These are phyloP conservation scores for Cirrhinus mrigala DNA, from an alignment of 2,797 vertebrate species.

Conservation along the genomic window DNA sequence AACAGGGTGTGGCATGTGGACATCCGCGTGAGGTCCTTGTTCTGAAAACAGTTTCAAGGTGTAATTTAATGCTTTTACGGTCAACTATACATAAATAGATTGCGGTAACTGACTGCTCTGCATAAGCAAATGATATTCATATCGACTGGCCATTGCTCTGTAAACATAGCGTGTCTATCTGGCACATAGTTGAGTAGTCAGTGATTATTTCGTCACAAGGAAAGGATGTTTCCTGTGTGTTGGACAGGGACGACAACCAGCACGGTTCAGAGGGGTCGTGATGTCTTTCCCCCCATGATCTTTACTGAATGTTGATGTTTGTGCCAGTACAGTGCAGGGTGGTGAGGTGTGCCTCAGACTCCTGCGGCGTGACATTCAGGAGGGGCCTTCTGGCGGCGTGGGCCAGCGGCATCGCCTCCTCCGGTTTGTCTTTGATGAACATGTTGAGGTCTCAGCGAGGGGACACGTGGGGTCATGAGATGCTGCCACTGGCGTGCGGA, in stretches of 20 bases:
- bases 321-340: slow-evolving; percentile 48
- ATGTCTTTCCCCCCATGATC: slow-evolving; percentile 50
- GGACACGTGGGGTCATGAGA: slow-evolving; percentile 71
- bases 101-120: slow-evolving; percentile 3
- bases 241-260: slow-evolving; percentile 30
- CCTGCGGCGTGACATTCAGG: slow-evolving; percentile 56
- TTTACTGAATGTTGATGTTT: slow-evolving; percentile 45
- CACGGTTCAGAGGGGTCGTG: slow-evolving; percentile 52
- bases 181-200: background rate
- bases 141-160: background rate
- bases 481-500: slow-evolving; percentile 66
- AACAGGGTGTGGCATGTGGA: slow-evolving; percentile 24
- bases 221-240: slow-evolving; percentile 9
- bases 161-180: background rate
- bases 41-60: slow-evolving; percentile 19
- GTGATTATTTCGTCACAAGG: background rate
- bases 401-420: slow-evolving; percentile 17
- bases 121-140: slow-evolving; percentile 3
- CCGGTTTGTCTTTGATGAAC: slow-evolving; percentile 54
- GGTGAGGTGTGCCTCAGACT: slow-evolving; percentile 53
- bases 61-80: slow-evolving; percentile 22
- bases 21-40: slow-evolving; percentile 31
- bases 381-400: slow-evolving; percentile 47
- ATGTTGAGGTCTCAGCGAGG: slow-evolving; percentile 51
- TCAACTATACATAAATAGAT: background rate